Evolutionary conservation across 92 coral and sea anemone species (phyloP).

Genomic region (Nematostella vectensis): DNA sequence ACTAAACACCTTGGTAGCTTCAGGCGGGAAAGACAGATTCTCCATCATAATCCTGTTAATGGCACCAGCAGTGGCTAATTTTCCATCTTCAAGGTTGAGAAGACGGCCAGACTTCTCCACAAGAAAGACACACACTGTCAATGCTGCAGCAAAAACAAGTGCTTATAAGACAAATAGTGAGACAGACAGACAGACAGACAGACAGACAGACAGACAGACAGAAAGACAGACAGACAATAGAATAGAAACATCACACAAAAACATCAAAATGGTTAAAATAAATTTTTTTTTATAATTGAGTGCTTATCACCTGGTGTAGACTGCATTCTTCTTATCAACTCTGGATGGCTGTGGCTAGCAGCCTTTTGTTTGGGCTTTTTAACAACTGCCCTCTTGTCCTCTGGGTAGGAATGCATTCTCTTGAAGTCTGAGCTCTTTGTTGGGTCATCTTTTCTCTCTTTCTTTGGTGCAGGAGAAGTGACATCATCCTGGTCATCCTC

Average conservation of each 20-base stretch:
- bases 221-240: too few relatives aligned
- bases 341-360: constrained; percentile 22
- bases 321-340: constrained; percentile 20
- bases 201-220: not conserved
- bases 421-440: constrained; percentile 11
- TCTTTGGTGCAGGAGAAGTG: constrained; percentile 1
- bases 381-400: constrained; percentile 14
- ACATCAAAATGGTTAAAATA: not conserved
- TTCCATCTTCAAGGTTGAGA: constrained; percentile 82
- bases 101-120: constrained; percentile 89
- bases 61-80: constrained; percentile 80
- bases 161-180: not conserved
- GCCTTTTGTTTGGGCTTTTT: constrained; percentile 16
- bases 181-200: not conserved
- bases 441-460: constrained; percentile 4
- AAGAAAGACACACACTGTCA: constrained; percentile 88
- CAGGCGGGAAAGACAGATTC: constrained; percentile 62
- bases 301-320: constrained; percentile 16
- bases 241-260: not conserved
- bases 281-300: too few relatives aligned
- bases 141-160: constrained; percentile 37
- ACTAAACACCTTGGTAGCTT: constrained; percentile 75
- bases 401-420: constrained; percentile 24
- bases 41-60: constrained; percentile 85
- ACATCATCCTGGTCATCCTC: constrained; percentile 6